Evolutionary conservation across 1,140 invertebrate genomes (phyloP).

Genomic region (Rhizoglyphus robini): DNA sequence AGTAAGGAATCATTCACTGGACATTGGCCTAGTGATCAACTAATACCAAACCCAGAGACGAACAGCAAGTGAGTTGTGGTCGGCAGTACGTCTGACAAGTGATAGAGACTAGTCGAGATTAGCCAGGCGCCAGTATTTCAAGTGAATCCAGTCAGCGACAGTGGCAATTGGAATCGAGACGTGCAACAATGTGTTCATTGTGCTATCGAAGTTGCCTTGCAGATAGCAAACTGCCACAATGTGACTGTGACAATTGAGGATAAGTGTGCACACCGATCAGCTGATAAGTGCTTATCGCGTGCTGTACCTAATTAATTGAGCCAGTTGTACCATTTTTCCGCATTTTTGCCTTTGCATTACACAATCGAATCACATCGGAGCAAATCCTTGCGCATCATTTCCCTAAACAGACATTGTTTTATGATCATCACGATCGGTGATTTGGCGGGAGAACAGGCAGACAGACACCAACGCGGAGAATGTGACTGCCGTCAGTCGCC

Average conservation of each 20-base stretch:
- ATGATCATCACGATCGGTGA: no score
- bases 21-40: no score
- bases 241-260: no score
- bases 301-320: not conserved
- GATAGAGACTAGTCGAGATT: not conserved
- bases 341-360: no score
- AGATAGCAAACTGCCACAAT: not conserved
- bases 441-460: no score
- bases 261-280: not conserved
- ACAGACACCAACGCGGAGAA: no score
- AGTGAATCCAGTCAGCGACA: not conserved
- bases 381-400: not conserved
- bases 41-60: no score
- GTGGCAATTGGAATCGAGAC: not conserved
- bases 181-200: not conserved
- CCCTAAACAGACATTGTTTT: not conserved
- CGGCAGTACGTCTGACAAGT: no score
- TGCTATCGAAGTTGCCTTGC: not conserved
- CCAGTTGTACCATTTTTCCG: not conserved
- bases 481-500: no score
- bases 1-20: no score
- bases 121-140: not conserved
- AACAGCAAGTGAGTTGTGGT: no score
- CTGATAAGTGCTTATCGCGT: not conserved
- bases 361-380: not conserved